phyloP scores from a whole-genome alignment of 2,113 vertebrate genomes.

The Ifrita kowaldi region DNA sequence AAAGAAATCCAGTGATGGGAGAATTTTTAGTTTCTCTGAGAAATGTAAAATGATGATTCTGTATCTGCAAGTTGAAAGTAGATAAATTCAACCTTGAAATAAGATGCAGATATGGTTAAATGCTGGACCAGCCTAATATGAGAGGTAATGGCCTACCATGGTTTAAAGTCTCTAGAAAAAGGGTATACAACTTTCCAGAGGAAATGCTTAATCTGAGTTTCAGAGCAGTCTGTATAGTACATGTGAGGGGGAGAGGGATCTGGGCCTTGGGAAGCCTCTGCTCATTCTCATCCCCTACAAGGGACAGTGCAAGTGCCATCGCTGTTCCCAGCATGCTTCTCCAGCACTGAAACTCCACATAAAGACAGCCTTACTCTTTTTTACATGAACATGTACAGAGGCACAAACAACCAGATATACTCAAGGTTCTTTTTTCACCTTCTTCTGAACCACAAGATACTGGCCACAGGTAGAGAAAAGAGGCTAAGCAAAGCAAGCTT shows the following conservation, averaged over 20 bases:
- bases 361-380: background rate
- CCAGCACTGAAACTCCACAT: background rate
- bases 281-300: accelerated
- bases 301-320: background rate
- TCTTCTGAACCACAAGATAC: background rate
- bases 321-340: background rate
- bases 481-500: background rate
- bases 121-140: background rate
- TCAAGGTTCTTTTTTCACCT: background rate
- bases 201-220: background rate
- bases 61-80: background rate
- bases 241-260: background rate
- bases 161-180: background rate
- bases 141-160: background rate
- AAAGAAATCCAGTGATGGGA: background rate
- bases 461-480: background rate
- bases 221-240: background rate
- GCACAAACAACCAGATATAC: background rate
- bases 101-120: background rate
- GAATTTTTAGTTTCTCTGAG: background rate
- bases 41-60: background rate
- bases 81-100: background rate
- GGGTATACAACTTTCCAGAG: background rate
- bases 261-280: background rate
- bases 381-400: background rate